Evolutionary conservation across 2,888 invertebrate species (phyloP), one percentile per base, ranked within the genome.

Genomic region (Pharmacophagus antenor): DNA sequence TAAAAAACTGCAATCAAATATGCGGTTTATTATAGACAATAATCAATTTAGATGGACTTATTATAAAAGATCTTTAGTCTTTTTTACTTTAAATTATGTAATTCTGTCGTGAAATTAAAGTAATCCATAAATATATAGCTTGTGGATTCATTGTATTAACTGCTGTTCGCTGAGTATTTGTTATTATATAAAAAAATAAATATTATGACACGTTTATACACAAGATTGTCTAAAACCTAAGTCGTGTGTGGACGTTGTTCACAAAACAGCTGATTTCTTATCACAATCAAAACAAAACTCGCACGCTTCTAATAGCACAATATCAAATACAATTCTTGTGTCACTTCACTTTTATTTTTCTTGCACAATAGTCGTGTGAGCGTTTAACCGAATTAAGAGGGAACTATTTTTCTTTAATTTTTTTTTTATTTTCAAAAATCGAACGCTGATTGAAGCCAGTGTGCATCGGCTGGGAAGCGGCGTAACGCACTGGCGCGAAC

Each of bases 391-490:
- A 63, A 58, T 6, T 18, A 8, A n/a, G 17, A 42, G n/a, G 7
- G n/a, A 7, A 10, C 27, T 18, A 7, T 61, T 56, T 64, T 21
- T 5, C 8, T 25, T 1, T 8, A 4, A 6, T 15, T 25, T n/a
- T 59, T 41, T 62, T 62, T 67, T 71, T 70, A 66, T 69, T 3
- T 31, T 31, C 5, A 3, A 15, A 64, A 71, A 71, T 71, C 69
- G 66, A 67, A 67, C 68, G 63, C 68, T 70, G 70, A 70, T 72
- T 67, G 67, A 66, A 67, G 70, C 72, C 76, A 76, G 76, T 82
- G 85, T 84, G 84, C 80, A 79, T 73, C 77, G 73, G 74, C 80
- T 82, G 78, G 84, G 85, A 85, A 83, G 82, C 82, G 77, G 72
- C 72, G 73, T 70, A 74, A 79, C 82, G 78, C 75, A 88, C 86